These are phyloP conservation scores for Apodemia zela DNA, from an alignment of 2,888 invertebrate species.

Conservation along the genomic window DNA sequence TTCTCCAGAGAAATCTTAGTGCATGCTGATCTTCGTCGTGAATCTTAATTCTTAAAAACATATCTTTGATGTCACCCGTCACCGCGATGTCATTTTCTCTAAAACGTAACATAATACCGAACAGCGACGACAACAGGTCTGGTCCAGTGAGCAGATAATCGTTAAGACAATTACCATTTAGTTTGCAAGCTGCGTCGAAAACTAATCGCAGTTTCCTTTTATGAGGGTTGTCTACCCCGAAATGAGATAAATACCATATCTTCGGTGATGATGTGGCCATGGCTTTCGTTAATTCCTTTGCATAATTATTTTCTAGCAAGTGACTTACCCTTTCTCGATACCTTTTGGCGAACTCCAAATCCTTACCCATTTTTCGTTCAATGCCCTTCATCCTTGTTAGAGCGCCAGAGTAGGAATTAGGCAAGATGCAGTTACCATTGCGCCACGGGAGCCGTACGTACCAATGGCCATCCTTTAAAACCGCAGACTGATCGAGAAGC, in stretches of 20 bases:
- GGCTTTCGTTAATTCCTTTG: conserved; percentile 18
- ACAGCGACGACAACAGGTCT: conserved; percentile 36
- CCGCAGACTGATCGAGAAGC: not conserved
- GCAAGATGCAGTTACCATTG: conserved; percentile 26
- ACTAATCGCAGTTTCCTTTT: conserved; percentile 34
- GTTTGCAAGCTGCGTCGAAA: conserved; percentile 31
- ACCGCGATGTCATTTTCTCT: conserved; percentile 33
- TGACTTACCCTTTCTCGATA: conserved; percentile 33
- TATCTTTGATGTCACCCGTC: not conserved
- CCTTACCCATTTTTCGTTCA: conserved; percentile 29
- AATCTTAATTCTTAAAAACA: not conserved
- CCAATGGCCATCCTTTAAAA: conserved; percentile 23
- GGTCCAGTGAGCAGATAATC: conserved; percentile 35
- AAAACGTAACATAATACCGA: conserved; percentile 42
- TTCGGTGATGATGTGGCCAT: not conserved
- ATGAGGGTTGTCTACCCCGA: conserved; percentile 21
- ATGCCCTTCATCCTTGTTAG: conserved; percentile 29
- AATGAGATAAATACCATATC: conserved; percentile 36
- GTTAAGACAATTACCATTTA: conserved; percentile 29
- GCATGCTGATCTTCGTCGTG: conserved; percentile 38
- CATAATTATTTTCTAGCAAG: conserved; percentile 33
- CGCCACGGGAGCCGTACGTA: conserved; percentile 36
- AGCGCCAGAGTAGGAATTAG: conserved; percentile 30
- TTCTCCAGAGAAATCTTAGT: conserved; percentile 41
- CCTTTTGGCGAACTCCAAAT: conserved; percentile 23